A percentile compares a stretch with the other conserved stretches of the same genome.
Conservation (phyloP, 37 sponge, comb jelly and placozoan species). For the Halisarca cf. caerulea region DNA sequence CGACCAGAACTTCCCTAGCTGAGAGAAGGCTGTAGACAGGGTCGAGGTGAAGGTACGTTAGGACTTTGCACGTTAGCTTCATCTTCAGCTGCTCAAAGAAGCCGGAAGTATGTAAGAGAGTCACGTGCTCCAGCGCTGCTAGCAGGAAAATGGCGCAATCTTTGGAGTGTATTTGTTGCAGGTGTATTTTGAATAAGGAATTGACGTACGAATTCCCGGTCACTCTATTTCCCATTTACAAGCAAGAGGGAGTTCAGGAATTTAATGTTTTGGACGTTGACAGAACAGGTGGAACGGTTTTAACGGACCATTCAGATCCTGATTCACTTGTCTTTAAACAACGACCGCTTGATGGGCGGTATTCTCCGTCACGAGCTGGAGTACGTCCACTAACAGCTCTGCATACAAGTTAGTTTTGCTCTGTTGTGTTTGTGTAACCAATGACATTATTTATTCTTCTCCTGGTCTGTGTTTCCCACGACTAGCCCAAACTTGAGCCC, state of each 20-base stretch:
- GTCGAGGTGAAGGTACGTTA: conserved; percentile 76
- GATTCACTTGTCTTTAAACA: neutral
- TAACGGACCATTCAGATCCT: neutral
- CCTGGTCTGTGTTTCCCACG: no score
- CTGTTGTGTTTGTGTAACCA: no score
- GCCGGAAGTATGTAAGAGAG: neutral
- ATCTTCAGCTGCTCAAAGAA: neutral
- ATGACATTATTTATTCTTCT: no score
- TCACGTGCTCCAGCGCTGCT: neutral
- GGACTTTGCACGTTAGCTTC: conserved; percentile 64
- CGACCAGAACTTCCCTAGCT: conserved; percentile 59
- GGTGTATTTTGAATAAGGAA: neutral
- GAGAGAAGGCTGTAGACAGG: conserved; percentile 76
- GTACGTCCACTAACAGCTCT: no score
- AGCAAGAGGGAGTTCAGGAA: neutral
- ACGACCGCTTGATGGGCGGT: neutral
- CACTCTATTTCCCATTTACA: neutral
- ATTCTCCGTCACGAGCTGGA: no score
- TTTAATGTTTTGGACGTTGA: conserved; percentile 5
- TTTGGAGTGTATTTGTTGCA: neutral
- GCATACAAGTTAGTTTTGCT: no score
- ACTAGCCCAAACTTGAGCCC: no score
- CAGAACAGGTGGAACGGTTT: neutral
- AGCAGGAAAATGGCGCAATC: neutral
- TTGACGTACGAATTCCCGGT: neutral